Percentiles rank a stretch among this genome's conserved stretches.
Conservation (phyloP, 2,888 invertebrate genomes). For the Phrixothrix hirtus region DNA sequence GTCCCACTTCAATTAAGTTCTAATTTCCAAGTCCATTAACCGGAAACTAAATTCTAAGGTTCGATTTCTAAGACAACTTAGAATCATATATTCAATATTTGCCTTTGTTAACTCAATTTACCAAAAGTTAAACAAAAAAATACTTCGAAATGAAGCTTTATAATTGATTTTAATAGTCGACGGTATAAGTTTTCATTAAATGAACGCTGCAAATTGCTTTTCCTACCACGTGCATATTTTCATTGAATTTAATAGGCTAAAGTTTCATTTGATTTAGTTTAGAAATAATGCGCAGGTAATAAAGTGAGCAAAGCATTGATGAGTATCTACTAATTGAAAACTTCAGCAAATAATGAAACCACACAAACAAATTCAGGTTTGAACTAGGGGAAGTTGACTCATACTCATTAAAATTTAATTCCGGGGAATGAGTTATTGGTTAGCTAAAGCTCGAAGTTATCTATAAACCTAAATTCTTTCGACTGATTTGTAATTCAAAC, state of each 20-base stretch:
- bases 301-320: too few species aligned
- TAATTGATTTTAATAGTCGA: background rate
- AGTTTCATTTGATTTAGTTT: too few species aligned
- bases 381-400: conserved; percentile 11
- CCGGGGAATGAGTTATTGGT: conserved; percentile 17
- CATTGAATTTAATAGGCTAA: too few species aligned
- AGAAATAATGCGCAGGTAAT: too few species aligned
- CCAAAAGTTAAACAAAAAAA: too few species aligned
- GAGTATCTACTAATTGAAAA: too few species aligned
- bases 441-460: conserved; percentile 19
- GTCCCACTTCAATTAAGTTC: conserved; percentile 19
- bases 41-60: conserved; percentile 15
- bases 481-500: conserved; percentile 23
- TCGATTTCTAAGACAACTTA: conserved; percentile 16
- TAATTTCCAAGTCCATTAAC: conserved; percentile 25
- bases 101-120: conserved; percentile 11
- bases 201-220: background rate
- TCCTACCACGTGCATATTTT: too few species aligned
- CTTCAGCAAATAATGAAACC: conserved; percentile 22
- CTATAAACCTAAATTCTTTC: conserved; percentile 23
- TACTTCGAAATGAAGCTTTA: conserved; percentile 6
- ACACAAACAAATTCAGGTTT: conserved; percentile 14
- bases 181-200: background rate
- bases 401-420: conserved; percentile 24
- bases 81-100: conserved; percentile 17